Base-by-base conservation (phyloP, 2,113 vertebrate species). In the Ploceus nigricollis region DNA sequence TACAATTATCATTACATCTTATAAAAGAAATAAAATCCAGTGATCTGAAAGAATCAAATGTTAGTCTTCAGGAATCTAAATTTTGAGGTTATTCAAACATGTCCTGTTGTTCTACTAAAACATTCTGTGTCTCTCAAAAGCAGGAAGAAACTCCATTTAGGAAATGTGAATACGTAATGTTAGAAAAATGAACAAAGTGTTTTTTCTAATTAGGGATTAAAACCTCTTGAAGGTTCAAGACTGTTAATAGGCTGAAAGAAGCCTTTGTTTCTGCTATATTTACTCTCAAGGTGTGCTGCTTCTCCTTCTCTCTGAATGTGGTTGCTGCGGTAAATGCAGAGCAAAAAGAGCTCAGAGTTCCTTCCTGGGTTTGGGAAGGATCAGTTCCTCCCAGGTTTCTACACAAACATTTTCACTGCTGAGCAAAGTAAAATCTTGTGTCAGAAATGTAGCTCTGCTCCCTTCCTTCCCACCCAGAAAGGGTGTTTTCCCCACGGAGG, bases 401-500 rank as follows among this genome's bases (percentile, higher is more conserved):
- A n/a, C 42, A 69, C 3, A 3, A 80, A 2, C 31, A 37, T 47
- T 66, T 78, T 71, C 69, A 65, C 13, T 30, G 24, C 4, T 4
- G 7, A 75, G 21, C 20, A 22, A 81, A 50, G 30, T 12, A 47
- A 21, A 69, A 33, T 47, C 24, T 53, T 33, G 8, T 56, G 18
- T 9, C 14, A 65, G 40, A 69, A 91, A 81, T 40, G 15, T 0
- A 42, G 11, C 27, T 40, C 21, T 81, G 35, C 33, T 50, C 16
- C 58, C 48, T 64, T 53, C 53, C 33, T 64, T 45, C 22, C 22
- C 35, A 21, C 9, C 9, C 14, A 31, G 27, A 15, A 11, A 17
- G 0, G 15, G 7, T 0, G 1, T 44, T 63, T 42, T 47, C 10
- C 14, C 12, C 30, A 11, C 4, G 28, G 45, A 1, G 2, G 47